Base-by-base conservation (phyloP, 2,888 invertebrate genomes). In the Apomyelois bistriatella region DNA sequence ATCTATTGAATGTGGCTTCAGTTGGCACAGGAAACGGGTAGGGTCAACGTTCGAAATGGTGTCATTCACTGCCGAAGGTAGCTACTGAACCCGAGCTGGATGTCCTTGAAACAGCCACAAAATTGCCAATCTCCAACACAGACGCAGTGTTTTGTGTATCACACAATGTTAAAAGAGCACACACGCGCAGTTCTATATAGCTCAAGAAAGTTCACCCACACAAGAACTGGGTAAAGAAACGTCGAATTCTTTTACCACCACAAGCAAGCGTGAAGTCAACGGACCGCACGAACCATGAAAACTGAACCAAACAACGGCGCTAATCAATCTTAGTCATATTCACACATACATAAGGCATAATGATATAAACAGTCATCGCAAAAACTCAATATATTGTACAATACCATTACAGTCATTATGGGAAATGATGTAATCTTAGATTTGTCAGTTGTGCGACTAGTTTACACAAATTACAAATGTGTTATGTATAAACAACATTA, bases 1-100 rank as follows among this genome's bases (percentile, higher is more conserved):
- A 75, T 74, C 68, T 73, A 73, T 73, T 70, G 70, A 68, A 64
- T 73, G 69, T 80, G 74, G 74, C 74, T 75, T 82, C 67, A 68
- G 76, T 70, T 74, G 70, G 75, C 80, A 75, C 84, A 89, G 87
- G 87, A 87, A 88, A 77, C 74, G 70, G 67, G 61, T 63, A 71
- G 75, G 88, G 85, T 90, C 88, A 88, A 88, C 71, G 89, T 68
- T 76, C 89, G 74, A 74, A 84, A 80, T 86, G 80, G 80, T 88
- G 89, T 86, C 86, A 72, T 87, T 88, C 83, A 82, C 85, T 72
- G 85, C 71, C 68, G 76, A 77, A 82, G 80, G 82, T 83, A 85
- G 85, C 81, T 82, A 84, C 87, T 82, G 85, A 89, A 89, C 90
- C 76, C 81, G 68, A 68, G 76, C 79, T 70, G 74, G 86, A 72